These are phyloP conservation scores for Marasmarcha lunaedactyla DNA, from an alignment of 2,888 invertebrate species.

Conservation along the genomic window DNA sequence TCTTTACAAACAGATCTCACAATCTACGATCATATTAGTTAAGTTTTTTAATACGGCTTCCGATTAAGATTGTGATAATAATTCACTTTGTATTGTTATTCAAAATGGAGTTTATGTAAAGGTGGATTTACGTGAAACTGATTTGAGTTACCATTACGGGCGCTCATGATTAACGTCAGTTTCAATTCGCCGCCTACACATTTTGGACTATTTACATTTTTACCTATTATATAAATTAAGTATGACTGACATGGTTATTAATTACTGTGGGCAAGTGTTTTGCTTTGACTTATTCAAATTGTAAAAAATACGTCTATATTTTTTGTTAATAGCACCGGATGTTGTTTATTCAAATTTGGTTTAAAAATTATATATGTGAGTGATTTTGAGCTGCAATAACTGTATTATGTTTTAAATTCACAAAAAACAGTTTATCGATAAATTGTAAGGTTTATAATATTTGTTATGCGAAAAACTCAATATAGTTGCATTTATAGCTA, in stretches of 20 bases:
- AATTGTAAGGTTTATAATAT: too few relatives aligned
- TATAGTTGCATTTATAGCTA: too few relatives aligned
- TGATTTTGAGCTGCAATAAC: too few relatives aligned
- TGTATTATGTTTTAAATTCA: too few relatives aligned
- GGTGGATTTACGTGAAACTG: constrained; percentile 30
- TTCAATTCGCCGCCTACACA: constrained; percentile 31
- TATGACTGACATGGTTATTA: constrained; percentile 15
- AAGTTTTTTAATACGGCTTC: constrained; percentile 42
- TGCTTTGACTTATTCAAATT: background rate
- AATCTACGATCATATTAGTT: constrained; percentile 43
- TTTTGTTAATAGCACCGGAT: background rate
- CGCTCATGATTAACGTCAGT: constrained; percentile 32
- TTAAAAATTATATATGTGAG: too few relatives aligned
- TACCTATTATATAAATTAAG: constrained; percentile 15
- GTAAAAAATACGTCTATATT: too few relatives aligned
- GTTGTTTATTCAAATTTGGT: too few relatives aligned
- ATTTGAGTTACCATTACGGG: constrained; percentile 41
- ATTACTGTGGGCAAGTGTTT: constrained; percentile 11
- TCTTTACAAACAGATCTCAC: constrained; percentile 1
- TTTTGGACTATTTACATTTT: constrained; percentile 7
- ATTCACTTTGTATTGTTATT: constrained; percentile 26
- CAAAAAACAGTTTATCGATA: too few relatives aligned
- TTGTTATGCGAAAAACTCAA: too few relatives aligned
- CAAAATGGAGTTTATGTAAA: background rate
- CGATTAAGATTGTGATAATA: constrained; percentile 39